Conservation (phyloP, 2,113 vertebrate species). For the Delphinapterus leucas region DNA sequence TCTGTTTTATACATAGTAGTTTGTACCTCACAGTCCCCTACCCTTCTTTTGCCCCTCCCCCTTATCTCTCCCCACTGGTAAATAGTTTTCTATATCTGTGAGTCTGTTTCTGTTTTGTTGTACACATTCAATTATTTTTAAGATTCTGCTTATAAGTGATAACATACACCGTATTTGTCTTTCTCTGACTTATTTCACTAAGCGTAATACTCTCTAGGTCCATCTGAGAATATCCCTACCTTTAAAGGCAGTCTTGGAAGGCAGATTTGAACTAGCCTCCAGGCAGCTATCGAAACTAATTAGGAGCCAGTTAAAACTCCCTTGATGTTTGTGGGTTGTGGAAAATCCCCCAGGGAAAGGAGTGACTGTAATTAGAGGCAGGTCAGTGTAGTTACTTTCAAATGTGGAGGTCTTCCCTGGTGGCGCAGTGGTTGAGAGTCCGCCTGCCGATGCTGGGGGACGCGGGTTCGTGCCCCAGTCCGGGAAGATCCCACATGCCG, state of each 20-base stretch:
- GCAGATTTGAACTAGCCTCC: constrained; percentile 50
- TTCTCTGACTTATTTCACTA: background rate
- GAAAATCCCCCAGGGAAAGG: constrained; percentile 53
- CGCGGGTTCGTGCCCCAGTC: too few species aligned
- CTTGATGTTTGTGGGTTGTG: constrained; percentile 70
- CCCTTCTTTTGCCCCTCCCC: background rate
- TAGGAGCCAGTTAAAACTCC: constrained; percentile 63
- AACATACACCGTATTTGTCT: background rate
- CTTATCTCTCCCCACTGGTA: background rate
- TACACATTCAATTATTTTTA: background rate
- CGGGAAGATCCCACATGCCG: too few species aligned
- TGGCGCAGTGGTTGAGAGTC: too few species aligned
- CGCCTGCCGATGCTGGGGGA: too few species aligned
- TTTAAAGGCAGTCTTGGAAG: constrained; percentile 8
- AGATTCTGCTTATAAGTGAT: background rate
- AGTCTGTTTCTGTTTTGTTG: background rate
- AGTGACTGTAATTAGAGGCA: constrained; percentile 73
- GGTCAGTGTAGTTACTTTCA: constrained; percentile 55
- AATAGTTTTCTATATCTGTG: background rate
- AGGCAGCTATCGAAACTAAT: constrained; percentile 69
- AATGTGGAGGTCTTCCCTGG: too few species aligned
- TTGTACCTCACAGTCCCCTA: background rate
- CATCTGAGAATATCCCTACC: background rate
- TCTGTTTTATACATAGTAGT: background rate
- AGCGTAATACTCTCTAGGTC: background rate